Evolutionary conservation across 2,888 invertebrate genomes (phyloP).

Genomic region (Teleiodes luculella): DNA sequence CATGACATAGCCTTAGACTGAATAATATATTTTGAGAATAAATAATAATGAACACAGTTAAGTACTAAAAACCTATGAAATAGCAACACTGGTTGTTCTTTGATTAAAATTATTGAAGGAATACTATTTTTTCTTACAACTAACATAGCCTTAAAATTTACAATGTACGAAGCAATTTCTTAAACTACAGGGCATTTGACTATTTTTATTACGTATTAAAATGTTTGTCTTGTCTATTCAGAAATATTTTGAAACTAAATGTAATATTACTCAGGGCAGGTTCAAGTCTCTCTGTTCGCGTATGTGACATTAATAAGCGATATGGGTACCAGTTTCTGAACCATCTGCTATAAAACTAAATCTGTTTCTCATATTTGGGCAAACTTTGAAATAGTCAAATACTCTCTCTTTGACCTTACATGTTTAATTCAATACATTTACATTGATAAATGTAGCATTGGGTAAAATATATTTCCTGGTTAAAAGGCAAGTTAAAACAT

Average conservation of each 20-base stretch:
- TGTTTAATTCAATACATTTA: no score
- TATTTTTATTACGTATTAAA: no score
- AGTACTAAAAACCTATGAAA: slow-evolving; percentile 36
- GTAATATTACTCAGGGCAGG: no score
- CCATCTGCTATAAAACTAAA: no score
- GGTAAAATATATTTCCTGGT: slow-evolving; percentile 31
- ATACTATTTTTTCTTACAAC: slow-evolving; percentile 61
- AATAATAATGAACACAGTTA: slow-evolving; percentile 49
- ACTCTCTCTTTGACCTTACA: no score
- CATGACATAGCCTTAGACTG: slow-evolving; percentile 36
- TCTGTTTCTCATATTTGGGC: no score
- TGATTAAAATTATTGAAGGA: slow-evolving; percentile 44
- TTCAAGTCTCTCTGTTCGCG: no score
- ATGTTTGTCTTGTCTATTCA: no score
- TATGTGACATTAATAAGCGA: no score
- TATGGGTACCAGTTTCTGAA: no score
- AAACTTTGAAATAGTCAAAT: no score
- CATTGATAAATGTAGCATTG: slow-evolving; percentile 23
- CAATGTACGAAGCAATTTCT: slow-evolving; percentile 6
- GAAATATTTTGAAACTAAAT: no score
- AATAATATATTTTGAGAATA: slow-evolving; percentile 52
- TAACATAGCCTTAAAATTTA: slow-evolving; percentile 44
- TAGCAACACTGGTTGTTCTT: slow-evolving; percentile 34
- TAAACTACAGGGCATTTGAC: not conserved
- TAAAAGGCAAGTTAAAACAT: slow-evolving; percentile 37